Base-by-base conservation (phyloP, 2,113 vertebrate genomes). In the Lophura nycthemera region DNA sequence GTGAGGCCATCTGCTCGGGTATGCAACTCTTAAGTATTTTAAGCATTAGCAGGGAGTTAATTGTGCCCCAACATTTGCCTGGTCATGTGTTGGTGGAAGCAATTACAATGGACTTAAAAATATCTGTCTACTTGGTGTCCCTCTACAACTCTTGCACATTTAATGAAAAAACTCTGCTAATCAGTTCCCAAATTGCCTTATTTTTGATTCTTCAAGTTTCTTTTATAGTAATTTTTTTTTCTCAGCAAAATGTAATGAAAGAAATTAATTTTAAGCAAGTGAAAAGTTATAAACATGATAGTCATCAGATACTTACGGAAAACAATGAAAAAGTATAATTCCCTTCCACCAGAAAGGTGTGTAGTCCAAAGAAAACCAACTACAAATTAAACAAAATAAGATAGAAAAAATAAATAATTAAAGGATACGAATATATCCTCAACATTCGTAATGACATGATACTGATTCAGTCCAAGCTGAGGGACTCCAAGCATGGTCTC, bases 61-160 rank as follows among this genome's bases (percentile, higher is more conserved):
- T 83, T 38, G 7, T 2, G 20, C 95, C 64, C 57, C 82, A 56
- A 87, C 90, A 93, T 77, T 90, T 70, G 64, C 83, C 85, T 90
- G 74, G 86, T 90, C 73, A 67, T 94, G 90, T 92, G 72, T 75
- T 85, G 85, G 79, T 92, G 90, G 89, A 92, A 96, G 94, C 75
- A 93, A 92, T 96, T 96, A 94, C 85, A 65, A 59, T 93, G 81
- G 70, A 1, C 2, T 74, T 13, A 18, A 95, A 96, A 94, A 85
- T 75, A 18, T 64, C 64, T 75, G 15, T 80, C 74, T 80, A 52
- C 54, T 93, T 87, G 30, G 47, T 79, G 82, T 85, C 84, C 77
- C 79, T 93, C 73, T 95, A 22, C 32, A 73, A 60, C 87, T 92
- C 72, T 90, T 86, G 43, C 74, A 85, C 52, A 86, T 88, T 88